Evolutionary conservation across 2,888 invertebrate genomes (phyloP).

Genomic region (Xiphydria camelus): DNA sequence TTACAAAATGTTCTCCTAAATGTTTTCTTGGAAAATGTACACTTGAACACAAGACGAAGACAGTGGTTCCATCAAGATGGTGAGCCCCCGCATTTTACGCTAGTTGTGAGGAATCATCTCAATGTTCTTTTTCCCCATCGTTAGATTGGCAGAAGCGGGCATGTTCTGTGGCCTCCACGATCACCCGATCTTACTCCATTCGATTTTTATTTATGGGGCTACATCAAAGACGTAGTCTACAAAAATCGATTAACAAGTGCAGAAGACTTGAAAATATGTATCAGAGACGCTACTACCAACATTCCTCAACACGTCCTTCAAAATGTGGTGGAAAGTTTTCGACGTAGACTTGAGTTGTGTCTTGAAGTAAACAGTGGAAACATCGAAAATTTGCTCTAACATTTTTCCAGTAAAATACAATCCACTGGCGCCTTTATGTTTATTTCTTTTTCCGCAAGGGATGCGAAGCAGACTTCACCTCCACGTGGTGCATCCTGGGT

Average conservation of each 20-base stretch:
- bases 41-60: constrained; percentile 11
- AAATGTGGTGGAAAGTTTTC: not conserved
- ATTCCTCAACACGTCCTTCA: not conserved
- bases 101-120: constrained; percentile 9
- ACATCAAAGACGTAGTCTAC: constrained; percentile 6
- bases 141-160: constrained; percentile 21
- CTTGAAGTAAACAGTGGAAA: not conserved
- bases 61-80: constrained; percentile 14
- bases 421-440: too few relatives aligned
- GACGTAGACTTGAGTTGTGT: not conserved
- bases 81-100: constrained; percentile 10
- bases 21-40: constrained; percentile 22
- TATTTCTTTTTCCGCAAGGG: too few relatives aligned
- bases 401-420: too few relatives aligned
- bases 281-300: constrained; percentile 3
- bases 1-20: constrained; percentile 17
- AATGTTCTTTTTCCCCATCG: constrained; percentile 11
- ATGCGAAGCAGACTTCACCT: too few relatives aligned
- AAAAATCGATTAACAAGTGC: constrained; percentile 4
- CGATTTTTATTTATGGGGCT: constrained; percentile 15
- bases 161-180: constrained; percentile 16
- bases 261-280: constrained; percentile 10
- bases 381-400: too few relatives aligned
- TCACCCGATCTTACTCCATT: constrained; percentile 22
- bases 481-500: too few relatives aligned